These are phyloP conservation scores for Tubiluchus corallicola DNA, from an alignment of 2,888 invertebrate species.

Conservation along the genomic window DNA sequence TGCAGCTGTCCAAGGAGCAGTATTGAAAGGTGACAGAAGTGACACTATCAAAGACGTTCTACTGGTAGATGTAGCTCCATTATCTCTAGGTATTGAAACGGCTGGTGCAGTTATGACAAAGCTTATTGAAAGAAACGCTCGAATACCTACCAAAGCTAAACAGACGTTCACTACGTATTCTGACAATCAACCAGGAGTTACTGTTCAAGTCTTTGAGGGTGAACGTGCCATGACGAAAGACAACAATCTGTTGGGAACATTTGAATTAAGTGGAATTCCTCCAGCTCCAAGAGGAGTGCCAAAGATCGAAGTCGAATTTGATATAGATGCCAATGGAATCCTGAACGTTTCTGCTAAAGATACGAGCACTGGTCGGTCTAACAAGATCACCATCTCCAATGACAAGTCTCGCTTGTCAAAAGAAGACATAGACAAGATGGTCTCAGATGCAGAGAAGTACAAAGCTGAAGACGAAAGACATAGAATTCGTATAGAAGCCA, in stretches of 20 bases:
- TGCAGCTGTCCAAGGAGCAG: conserved; percentile 31
- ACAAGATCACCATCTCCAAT: conserved; percentile 66
- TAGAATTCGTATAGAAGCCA: conserved; percentile 43
- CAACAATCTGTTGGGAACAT: conserved; percentile 41
- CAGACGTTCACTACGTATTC: conserved; percentile 7
- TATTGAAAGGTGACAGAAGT: conserved; percentile 28
- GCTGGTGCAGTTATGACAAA: conserved; percentile 34
- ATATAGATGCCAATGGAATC: conserved; percentile 75
- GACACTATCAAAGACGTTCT: conserved; percentile 29
- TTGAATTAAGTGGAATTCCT: conserved; percentile 26
- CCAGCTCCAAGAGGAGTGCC: too few species aligned
- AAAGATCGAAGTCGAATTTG: conserved; percentile 46
- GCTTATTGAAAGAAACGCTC: conserved; percentile 46
- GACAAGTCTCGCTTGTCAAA: conserved; percentile 66
- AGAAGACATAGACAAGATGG: conserved; percentile 70
- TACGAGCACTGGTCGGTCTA: conserved; percentile 53
- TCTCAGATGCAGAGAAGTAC: conserved; percentile 57
- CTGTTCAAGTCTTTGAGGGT: conserved; percentile 63
- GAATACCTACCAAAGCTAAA: conserved; percentile 28
- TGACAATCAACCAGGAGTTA: conserved; percentile 6
- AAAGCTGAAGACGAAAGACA: conserved; percentile 51
- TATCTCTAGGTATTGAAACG: conserved; percentile 20
- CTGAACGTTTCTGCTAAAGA: conserved; percentile 36
- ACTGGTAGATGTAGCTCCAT: conserved; percentile 28
- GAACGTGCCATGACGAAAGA: conserved; percentile 82